phyloP scores from a whole-genome alignment of 2,888 invertebrate genomes.

The Tromatobia lineatoria region DNA sequence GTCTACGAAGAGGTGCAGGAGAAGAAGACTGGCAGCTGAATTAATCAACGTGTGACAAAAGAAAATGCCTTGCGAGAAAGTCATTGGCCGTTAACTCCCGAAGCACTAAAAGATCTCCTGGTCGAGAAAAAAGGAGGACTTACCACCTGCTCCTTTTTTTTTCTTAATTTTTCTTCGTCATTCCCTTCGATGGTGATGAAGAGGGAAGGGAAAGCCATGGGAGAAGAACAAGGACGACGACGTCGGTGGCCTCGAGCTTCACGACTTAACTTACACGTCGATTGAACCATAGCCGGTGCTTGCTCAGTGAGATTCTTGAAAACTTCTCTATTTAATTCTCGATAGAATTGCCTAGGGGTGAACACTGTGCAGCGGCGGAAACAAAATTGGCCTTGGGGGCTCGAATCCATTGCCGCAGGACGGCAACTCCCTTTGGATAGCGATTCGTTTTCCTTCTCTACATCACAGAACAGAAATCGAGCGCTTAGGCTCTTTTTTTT shows the following conservation, averaged over 20 bases:
- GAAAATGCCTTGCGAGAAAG: slow-evolving; percentile 19
- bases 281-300: slow-evolving; percentile 16
- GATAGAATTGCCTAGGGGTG: slow-evolving; percentile 28
- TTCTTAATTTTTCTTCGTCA: slow-evolving; percentile 37
- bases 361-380: slow-evolving; percentile 11
- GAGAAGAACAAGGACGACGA: slow-evolving; percentile 21
- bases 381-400: slow-evolving; percentile 31
- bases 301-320: neutral
- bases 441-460: neutral
- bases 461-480: neutral
- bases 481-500: neutral
- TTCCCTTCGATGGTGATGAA: neutral
- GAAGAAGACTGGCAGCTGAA: slow-evolving; percentile 20
- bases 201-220: slow-evolving; percentile 7
- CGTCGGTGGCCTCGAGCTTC: slow-evolving; percentile 12
- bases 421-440: neutral
- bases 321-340: slow-evolving; percentile 42
- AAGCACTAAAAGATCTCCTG: neutral
- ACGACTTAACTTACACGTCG: slow-evolving; percentile 35
- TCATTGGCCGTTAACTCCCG: slow-evolving; percentile 51
- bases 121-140: slow-evolving; percentile 20
- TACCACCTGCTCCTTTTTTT: slow-evolving; percentile 33
- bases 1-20: slow-evolving; percentile 2
- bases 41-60: slow-evolving; percentile 61
- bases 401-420: slow-evolving; percentile 24